Percentiles rank a stretch among this genome's conserved stretches.
Conservation (phyloP, 2,797 vertebrate species). For the Enteromius afrohamiltoni region DNA sequence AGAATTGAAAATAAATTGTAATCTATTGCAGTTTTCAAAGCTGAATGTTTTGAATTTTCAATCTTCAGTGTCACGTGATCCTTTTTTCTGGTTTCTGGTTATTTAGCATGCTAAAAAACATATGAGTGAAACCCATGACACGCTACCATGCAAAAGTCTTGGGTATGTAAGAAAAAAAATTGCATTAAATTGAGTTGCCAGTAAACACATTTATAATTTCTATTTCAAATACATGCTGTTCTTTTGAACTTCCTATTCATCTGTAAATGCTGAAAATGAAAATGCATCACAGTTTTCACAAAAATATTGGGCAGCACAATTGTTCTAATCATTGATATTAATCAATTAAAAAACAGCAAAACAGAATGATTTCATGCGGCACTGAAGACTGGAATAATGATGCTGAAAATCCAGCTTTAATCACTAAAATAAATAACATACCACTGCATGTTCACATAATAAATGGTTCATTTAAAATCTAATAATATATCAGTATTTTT, state of each 20-base stretch:
- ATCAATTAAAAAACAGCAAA: not conserved
- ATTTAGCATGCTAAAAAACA: not conserved
- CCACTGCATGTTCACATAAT: not conserved
- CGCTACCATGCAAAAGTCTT: not conserved
- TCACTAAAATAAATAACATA: not conserved
- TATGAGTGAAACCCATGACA: not conserved
- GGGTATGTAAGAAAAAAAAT: not conserved
- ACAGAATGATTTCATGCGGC: not conserved
- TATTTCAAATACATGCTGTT: not conserved
- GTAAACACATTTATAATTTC: not conserved
- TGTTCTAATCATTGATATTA: not conserved
- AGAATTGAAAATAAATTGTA: not conserved
- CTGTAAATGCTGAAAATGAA: not conserved
- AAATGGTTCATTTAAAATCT: not conserved
- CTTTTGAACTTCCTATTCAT: not conserved
- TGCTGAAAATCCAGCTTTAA: not conserved
- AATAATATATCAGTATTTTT: not conserved
- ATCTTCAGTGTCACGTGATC: not conserved
- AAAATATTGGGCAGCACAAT: not conserved
- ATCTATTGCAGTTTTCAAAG: not conserved
- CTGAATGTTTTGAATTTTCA: not conserved
- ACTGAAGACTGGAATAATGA: not conserved
- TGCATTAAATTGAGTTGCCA: not conserved
- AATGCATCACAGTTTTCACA: not conserved
- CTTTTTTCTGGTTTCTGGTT: not conserved